Conservation (phyloP, 2,888 invertebrate species). For the Drosophila neonasuta region DNA sequence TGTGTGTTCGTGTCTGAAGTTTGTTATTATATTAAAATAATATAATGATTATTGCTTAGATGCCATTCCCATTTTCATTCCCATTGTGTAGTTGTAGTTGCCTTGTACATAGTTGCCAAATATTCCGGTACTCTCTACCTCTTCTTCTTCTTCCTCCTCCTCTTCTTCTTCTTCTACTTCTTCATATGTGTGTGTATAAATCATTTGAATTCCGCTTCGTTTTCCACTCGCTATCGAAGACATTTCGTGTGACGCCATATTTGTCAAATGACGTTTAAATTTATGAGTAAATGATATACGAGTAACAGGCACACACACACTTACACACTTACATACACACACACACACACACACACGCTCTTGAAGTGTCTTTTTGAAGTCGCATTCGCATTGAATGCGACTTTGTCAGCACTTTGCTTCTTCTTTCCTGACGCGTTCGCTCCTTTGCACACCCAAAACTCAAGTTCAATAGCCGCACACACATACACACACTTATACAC, state of each 20-base stretch:
- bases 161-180: conserved; percentile 3
- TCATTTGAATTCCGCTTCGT: conserved; percentile 53
- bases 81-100: neutral
- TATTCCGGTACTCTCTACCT: neutral
- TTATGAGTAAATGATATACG: conserved; percentile 67
- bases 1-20: conserved; percentile 55
- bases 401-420: conserved; percentile 17
- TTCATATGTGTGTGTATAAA: conserved; percentile 45
- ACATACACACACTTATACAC: neutral
- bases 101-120: neutral
- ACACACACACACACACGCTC: conserved; percentile 10
- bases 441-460: conserved; percentile 14
- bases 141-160: neutral
- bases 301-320: conserved; percentile 41
- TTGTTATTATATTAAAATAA: conserved; percentile 71
- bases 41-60: conserved; percentile 62
- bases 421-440: conserved; percentile 4
- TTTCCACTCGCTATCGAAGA: conserved; percentile 44
- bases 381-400: neutral
- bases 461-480: conserved; percentile 50
- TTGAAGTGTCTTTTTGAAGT: conserved; percentile 12
- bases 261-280: conserved; percentile 75
- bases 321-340: conserved; percentile 9
- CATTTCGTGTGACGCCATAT: conserved; percentile 71
- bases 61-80: neutral